Conservation (phyloP, 2,113 vertebrate genomes). For the Protobothrops mucrosquamatus region DNA sequence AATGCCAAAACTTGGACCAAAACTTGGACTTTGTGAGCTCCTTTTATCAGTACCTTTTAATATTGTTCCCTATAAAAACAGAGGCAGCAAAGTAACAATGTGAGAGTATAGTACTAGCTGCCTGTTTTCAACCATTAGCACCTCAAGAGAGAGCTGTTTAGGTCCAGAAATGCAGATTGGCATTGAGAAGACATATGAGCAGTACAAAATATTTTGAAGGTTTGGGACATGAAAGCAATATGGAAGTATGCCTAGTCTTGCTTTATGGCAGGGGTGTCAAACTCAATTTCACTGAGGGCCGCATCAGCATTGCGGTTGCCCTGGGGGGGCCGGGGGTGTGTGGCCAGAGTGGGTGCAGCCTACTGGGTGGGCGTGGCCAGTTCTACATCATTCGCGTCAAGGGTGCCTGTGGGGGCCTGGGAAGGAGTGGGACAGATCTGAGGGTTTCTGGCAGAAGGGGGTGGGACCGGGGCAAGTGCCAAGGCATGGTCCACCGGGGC, state of each 20-base stretch:
- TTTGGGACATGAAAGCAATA: not conserved
- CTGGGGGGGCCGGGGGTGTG: too few species aligned
- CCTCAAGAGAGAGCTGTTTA: not conserved
- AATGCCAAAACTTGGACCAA: not conserved
- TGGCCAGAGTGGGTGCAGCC: too few species aligned
- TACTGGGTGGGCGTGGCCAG: too few species aligned
- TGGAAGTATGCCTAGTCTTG: not conserved
- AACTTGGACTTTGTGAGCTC: not conserved
- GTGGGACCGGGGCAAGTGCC: too few species aligned
- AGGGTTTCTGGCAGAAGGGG: too few species aligned
- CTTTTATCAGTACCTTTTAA: not conserved
- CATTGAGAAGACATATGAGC: not conserved
- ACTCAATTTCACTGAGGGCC: too few species aligned
- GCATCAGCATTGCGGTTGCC: too few species aligned
- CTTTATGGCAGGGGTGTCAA: constrained; percentile 4
- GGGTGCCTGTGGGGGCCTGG: too few species aligned
- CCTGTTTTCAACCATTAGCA: not conserved
- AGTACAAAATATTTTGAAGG: constrained; percentile 18
- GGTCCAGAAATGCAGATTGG: not conserved
- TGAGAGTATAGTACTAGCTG: not conserved
- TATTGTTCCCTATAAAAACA: not conserved
- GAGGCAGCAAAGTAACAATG: not conserved
- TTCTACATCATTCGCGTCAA: too few species aligned
- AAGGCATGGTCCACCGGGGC: too few species aligned
- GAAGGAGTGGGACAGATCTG: too few species aligned